These are phyloP conservation scores for Propithecus perrieri DNA, from an alignment of 2,797 vertebrate genomes.

Conservation along the genomic window DNA sequence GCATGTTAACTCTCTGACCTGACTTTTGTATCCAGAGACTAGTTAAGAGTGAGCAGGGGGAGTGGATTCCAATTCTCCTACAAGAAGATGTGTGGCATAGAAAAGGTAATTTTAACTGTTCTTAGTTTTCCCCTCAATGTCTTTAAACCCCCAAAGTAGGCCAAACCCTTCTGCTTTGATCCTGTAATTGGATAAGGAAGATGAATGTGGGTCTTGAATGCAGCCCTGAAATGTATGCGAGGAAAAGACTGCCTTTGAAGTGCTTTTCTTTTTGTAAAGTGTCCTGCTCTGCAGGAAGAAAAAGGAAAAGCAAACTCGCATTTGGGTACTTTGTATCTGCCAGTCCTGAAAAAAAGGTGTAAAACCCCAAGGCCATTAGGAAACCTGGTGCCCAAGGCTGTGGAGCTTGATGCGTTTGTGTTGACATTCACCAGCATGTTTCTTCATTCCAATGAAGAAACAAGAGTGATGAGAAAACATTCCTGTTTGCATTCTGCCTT, in stretches of 20 bases:
- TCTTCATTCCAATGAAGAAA: neutral
- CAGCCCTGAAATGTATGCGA: neutral
- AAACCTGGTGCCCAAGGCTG: neutral
- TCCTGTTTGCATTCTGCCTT: neutral
- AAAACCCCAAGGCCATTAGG: neutral
- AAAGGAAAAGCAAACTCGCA: neutral
- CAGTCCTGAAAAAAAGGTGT: neutral
- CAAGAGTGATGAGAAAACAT: neutral
- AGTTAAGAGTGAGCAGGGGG: neutral
- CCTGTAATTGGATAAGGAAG: slow-evolving; percentile 70
- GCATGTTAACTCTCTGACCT: neutral
- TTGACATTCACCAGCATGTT: neutral
- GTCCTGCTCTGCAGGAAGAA: slow-evolving; percentile 32
- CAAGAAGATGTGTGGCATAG: neutral
- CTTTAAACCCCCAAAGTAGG: slow-evolving; percentile 63
- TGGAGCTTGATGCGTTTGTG: too few relatives aligned
- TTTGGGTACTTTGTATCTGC: slow-evolving; percentile 6
- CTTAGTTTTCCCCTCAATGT: slow-evolving; percentile 19
- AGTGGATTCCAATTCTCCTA: neutral
- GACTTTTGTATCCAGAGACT: slow-evolving; percentile 48
- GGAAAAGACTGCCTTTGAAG: slow-evolving; percentile 40
- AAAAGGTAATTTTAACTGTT: slow-evolving; percentile 36
- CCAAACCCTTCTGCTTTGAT: slow-evolving; percentile 63
- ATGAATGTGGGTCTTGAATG: slow-evolving; percentile 37
- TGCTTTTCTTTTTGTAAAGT: slow-evolving; percentile 14